A percentile compares a stretch with the other conserved stretches of the same genome.
These are phyloP conservation scores for Polypterus bichir DNA, from an alignment of 2,113 vertebrate species.

Conservation along the genomic window DNA sequence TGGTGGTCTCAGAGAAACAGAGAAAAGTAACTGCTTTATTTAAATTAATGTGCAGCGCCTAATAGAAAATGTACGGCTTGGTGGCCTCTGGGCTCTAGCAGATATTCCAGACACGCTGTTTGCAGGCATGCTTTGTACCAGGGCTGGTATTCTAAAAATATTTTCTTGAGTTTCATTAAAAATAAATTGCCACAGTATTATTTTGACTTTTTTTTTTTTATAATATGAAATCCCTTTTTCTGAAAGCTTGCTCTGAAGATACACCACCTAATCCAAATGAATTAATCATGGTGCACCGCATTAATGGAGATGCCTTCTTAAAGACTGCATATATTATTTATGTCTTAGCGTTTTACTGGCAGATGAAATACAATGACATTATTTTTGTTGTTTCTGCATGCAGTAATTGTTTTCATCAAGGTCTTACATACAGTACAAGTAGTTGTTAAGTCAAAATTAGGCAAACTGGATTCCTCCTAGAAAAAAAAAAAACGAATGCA, in stretches of 20 bases:
- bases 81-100: not conserved
- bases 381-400: slow-evolving; percentile 11
- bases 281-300: slow-evolving; percentile 30
- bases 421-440: slow-evolving; percentile 2
- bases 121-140: slow-evolving; percentile 18
- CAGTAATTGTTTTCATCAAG: slow-evolving; percentile 16
- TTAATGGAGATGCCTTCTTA: slow-evolving; percentile 37
- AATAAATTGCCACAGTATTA: slow-evolving; percentile 28
- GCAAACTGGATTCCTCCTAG: too few relatives aligned
- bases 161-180: slow-evolving; percentile 26
- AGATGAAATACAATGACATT: slow-evolving; percentile 28
- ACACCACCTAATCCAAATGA: slow-evolving; percentile 26
- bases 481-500: too few relatives aligned
- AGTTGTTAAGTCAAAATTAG: too few relatives aligned
- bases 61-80: not conserved
- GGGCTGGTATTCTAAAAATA: slow-evolving; percentile 18
- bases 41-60: slow-evolving; percentile 5
- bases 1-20: not conserved
- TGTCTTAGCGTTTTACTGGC: slow-evolving; percentile 21
- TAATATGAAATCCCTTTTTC: slow-evolving; percentile 19
- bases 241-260: slow-evolving; percentile 9
- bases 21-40: not conserved
- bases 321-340: slow-evolving; percentile 39
- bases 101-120: slow-evolving; percentile 20
- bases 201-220: slow-evolving; percentile 21